Conservation (phyloP, 1,140 invertebrate species). For the Diabrotica undecimpunctata region DNA sequence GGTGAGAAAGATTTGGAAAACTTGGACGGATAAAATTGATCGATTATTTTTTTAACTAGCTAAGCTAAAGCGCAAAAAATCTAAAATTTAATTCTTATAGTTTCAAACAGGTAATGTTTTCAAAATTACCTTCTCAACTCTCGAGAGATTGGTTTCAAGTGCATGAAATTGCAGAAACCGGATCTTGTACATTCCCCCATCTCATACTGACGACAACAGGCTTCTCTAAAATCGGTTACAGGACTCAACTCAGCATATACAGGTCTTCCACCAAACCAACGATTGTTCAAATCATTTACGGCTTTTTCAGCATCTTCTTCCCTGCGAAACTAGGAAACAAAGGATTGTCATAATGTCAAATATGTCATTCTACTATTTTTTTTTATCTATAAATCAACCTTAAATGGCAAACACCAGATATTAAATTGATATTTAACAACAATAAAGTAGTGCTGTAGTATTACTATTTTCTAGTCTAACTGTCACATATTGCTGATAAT, state of each 20-base stretch:
- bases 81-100: no score
- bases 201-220: conserved; percentile 98
- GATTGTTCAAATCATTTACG: conserved; percentile 93
- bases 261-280: conserved; percentile 98
- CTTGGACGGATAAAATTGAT: no score
- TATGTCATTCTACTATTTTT: no score
- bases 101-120: conserved; percentile 12
- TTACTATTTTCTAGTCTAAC: no score
- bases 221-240: conserved; percentile 98
- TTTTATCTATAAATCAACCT: no score
- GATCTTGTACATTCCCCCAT: conserved; percentile 98
- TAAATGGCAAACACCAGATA: no score
- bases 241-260: conserved; percentile 97
- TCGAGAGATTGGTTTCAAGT: conserved; percentile 95
- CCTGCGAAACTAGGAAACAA: conserved; percentile 74
- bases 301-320: conserved; percentile 98
- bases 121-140: conserved; percentile 74
- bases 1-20: no score
- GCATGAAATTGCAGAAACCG: conserved; percentile 99
- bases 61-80: no score
- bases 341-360: background rate
- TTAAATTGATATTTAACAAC: no score
- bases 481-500: no score
- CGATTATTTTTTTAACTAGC: no score
- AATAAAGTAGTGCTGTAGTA: no score